Percentiles rank a stretch among this genome's conserved stretches.
phyloP scores from a whole-genome alignment of 2,113 vertebrate species.

The Ranitomeya variabilis region DNA sequence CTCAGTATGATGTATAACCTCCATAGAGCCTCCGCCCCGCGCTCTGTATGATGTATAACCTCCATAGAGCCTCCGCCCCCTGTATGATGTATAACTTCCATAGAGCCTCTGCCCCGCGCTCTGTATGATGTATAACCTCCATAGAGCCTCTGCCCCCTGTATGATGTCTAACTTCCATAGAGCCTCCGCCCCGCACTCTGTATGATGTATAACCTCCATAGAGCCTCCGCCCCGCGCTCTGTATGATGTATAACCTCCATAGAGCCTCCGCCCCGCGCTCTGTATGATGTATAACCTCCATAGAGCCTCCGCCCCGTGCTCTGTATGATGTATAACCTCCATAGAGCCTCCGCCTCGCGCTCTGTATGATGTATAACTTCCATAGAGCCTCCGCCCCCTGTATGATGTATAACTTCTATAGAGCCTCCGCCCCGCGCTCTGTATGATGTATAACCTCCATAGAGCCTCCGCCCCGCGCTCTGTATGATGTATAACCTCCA shows the following conservation, averaged over 20 bases:
- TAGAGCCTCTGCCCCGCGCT: not conserved
- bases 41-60: no score
- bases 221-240: not conserved
- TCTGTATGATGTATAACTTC: slow-evolving; percentile 43
- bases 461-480: no score
- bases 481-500: no score
- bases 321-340: slow-evolving; percentile 41
- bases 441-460: no score
- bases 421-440: no score
- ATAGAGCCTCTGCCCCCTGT: not conserved
- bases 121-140: slow-evolving; percentile 42
- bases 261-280: not conserved
- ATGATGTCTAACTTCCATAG: slow-evolving; percentile 36
- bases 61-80: no score
- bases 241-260: slow-evolving; percentile 39
- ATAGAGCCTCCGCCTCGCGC: not conserved
- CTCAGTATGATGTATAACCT: no score
- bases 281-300: slow-evolving; percentile 39
- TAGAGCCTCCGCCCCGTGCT: not conserved
- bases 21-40: no score
- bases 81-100: slow-evolving; percentile 37
- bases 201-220: slow-evolving; percentile 38
- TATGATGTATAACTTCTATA: slow-evolving; percentile 35
- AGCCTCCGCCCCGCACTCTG: not conserved
- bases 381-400: not conserved